Evolutionary conservation across 2,797 vertebrate genomes (phyloP), one percentile per base, ranked within the genome.

Genomic region (Acomys russatus): DNA sequence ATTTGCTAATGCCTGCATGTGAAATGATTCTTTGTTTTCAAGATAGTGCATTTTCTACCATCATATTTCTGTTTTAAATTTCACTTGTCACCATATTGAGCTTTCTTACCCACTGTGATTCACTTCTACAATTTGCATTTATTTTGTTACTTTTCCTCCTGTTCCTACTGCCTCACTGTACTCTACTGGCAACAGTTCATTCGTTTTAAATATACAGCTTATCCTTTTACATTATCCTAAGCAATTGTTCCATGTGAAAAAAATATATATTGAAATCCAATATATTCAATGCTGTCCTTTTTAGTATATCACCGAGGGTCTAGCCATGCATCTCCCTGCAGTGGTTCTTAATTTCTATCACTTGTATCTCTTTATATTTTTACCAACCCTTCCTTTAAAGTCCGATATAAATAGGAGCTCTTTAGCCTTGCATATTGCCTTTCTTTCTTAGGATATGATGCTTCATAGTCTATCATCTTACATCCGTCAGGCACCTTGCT

Each of bases 11-110:
- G 7, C 59, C 38, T 92, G 10, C 14, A 9, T 59, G 9, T 87
- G 12, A 88, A 79, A 15, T 35, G 2, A 30, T 80, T 87, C 28
- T 6, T 56, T 23, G 44, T 93, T 92, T 82, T 15, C 33, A 44
- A 6, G 7, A 3, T 22, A 44, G 49, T 82, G 87, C 33, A 51
- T 70, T 90, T 88, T 25, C 70, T 89, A 17, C 28, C 38, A 44
- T 30, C 25, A 9, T 70, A 33, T 85, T 84, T 95, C 73, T 74
- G 44, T 35, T 91, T 90, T 88, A 35, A 44, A 59, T 66, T 89
- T 79, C n/a, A 12, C 73, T 88, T 3, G 35, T 51, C 51, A 14
- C 1, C 17, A 61, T 44, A 33, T 70, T 56, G 64, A 89, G 54
- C 23, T 33, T 90, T 18, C 3, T 35, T 11, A 73, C 6, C 4